Conservation (phyloP, 92 coral and sea anemone genomes). For the Phenganax subtilis region DNA sequence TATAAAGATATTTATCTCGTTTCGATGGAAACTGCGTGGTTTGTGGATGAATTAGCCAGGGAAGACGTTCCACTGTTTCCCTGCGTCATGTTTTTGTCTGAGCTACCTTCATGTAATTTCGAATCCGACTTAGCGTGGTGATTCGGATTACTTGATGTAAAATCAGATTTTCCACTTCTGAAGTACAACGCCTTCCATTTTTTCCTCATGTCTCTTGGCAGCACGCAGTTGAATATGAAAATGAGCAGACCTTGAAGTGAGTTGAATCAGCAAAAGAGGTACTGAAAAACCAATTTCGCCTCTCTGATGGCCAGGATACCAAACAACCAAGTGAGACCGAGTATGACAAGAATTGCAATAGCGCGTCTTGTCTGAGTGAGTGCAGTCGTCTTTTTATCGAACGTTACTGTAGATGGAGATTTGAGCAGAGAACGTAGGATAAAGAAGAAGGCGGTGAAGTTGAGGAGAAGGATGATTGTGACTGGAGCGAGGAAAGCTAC, state of each 20-base stretch:
- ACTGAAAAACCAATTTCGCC: constrained; percentile 4
- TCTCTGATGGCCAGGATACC: constrained; percentile 21
- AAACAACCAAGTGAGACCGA: constrained; percentile 26
- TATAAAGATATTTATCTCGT: not conserved
- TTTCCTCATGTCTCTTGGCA: not conserved
- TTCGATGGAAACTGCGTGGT: not conserved
- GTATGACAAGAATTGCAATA: constrained; percentile 1
- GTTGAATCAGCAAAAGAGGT: constrained; percentile 11
- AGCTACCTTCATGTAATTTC: not conserved
- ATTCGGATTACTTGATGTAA: constrained; percentile 37
- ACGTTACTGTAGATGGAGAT: not conserved
- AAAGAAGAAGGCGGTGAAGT: constrained; percentile 7
- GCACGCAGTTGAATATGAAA: constrained; percentile 11
- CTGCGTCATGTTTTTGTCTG: not conserved
- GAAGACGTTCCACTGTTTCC: constrained; percentile 4
- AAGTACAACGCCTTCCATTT: constrained; percentile 3
- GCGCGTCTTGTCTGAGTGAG: constrained; percentile 9
- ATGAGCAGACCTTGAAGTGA: constrained; percentile 21
- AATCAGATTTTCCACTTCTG: not conserved
- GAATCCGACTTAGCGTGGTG: constrained; percentile 34
- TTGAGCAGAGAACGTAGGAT: constrained; percentile 5
- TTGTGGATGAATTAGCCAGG: not conserved
- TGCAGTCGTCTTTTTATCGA: not conserved
- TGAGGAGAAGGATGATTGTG: not conserved
- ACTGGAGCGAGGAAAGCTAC: constrained; percentile 8